Evolutionary conservation across 92 coral and sea anemone genomes (phyloP).

Genomic region (Palythoa grandiflora): DNA sequence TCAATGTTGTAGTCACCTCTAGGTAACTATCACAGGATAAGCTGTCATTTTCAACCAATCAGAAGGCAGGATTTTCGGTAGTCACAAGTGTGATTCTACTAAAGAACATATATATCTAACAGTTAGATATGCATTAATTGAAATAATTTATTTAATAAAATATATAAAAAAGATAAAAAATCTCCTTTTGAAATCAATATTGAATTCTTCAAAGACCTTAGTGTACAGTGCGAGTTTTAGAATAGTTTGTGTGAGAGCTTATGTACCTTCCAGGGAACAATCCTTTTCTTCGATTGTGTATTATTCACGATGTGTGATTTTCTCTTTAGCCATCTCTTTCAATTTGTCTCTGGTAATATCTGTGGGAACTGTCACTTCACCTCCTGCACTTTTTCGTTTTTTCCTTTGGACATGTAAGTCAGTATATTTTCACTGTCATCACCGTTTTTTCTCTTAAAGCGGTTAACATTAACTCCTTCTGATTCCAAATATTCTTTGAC

Average conservation of each 20-base stretch:
- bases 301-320: constrained; percentile 49
- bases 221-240: not conserved
- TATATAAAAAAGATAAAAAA: not conserved
- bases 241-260: constrained; percentile 6
- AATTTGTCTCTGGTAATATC: constrained; percentile 49
- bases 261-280: constrained; percentile 46
- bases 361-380: constrained; percentile 65
- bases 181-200: not conserved
- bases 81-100: no score
- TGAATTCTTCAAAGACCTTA: not conserved
- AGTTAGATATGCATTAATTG: not conserved
- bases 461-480: constrained; percentile 49
- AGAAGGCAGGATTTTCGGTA: no score
- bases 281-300: constrained; percentile 47
- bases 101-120: not conserved
- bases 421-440: not conserved
- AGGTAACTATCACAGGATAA: no score
- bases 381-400: constrained; percentile 61
- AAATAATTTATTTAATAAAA: no score
- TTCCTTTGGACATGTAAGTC: constrained; percentile 51
- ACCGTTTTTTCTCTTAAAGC: constrained; percentile 34
- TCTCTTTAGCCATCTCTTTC: constrained; percentile 36
- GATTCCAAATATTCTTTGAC: constrained; percentile 47
- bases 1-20: no score
- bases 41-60: no score